Evolutionary conservation across 2,113 vertebrate species (phyloP).

Genomic region (Neogale vison): DNA sequence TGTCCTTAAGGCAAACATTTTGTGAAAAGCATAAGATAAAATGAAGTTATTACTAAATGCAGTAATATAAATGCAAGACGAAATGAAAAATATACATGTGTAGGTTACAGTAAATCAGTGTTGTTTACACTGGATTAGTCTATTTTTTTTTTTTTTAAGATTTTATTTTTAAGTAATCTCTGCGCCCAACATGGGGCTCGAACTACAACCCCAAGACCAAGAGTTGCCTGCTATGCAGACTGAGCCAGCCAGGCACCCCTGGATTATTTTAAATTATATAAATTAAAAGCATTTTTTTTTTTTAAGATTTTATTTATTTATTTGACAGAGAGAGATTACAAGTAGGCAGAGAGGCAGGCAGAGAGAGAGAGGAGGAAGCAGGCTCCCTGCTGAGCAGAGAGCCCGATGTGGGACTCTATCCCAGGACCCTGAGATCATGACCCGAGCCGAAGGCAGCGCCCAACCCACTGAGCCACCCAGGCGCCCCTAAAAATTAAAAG

Average conservation of each 20-base stretch:
- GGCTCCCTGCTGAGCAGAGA: no score
- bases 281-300: slow-evolving; percentile 14
- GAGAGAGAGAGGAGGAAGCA: no score
- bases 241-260: not conserved
- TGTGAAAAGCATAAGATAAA: slow-evolving; percentile 54
- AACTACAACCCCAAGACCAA: not conserved
- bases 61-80: not conserved
- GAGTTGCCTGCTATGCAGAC: not conserved
- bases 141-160: not conserved
- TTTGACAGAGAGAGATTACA: no score
- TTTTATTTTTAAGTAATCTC: not conserved
- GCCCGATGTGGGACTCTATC: no score
- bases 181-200: not conserved
- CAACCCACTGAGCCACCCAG: no score
- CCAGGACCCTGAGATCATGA: no score
- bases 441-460: no score
- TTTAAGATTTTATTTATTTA: no score
- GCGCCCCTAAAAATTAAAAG: slow-evolving; percentile 19
- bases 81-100: slow-evolving; percentile 20
- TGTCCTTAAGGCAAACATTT: slow-evolving; percentile 35
- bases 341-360: no score
- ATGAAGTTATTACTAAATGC: slow-evolving; percentile 29
- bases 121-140: not conserved
- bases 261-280: slow-evolving; percentile 21
- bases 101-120: not conserved